These are phyloP conservation scores for Bolinopsis microptera DNA, from an alignment of 37 sponge, comb jelly and placozoan genomes.

Conservation along the genomic window DNA sequence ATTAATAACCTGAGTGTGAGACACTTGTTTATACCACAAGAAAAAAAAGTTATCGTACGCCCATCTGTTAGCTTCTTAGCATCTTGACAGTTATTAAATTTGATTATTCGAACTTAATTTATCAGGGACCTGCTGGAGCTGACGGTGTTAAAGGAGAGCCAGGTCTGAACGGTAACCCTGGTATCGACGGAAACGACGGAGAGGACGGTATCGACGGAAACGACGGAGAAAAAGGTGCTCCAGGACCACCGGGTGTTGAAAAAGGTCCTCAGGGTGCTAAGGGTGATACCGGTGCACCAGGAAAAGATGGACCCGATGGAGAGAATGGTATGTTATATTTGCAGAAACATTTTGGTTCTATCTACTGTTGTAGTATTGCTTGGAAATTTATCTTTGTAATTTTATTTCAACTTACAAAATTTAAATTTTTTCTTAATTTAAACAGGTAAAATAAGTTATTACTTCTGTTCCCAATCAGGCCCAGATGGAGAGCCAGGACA, in stretches of 20 bases:
- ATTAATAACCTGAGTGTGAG: neutral
- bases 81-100: too few relatives aligned
- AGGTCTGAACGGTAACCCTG: neutral
- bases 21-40: too few relatives aligned
- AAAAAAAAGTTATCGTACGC: too few relatives aligned
- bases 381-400: too few relatives aligned
- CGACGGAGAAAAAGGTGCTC: neutral
- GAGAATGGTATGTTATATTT: neutral
- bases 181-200: neutral
- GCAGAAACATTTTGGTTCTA: too few relatives aligned
- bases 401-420: too few relatives aligned
- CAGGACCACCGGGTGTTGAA: neutral
- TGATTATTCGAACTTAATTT: too few relatives aligned
- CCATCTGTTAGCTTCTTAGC: too few relatives aligned
- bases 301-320: neutral
- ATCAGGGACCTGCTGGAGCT: neutral
- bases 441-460: too few relatives aligned
- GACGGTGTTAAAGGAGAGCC: slow-evolving; percentile 43
- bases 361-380: too few relatives aligned
- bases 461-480: too few relatives aligned
- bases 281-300: slow-evolving; percentile 42
- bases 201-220: neutral
- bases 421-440: too few relatives aligned
- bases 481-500: slow-evolving; percentile 3
- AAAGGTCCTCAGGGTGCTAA: neutral